Base-by-base conservation (phyloP, 92 coral and sea anemone species). In the Actinernus sp. region DNA sequence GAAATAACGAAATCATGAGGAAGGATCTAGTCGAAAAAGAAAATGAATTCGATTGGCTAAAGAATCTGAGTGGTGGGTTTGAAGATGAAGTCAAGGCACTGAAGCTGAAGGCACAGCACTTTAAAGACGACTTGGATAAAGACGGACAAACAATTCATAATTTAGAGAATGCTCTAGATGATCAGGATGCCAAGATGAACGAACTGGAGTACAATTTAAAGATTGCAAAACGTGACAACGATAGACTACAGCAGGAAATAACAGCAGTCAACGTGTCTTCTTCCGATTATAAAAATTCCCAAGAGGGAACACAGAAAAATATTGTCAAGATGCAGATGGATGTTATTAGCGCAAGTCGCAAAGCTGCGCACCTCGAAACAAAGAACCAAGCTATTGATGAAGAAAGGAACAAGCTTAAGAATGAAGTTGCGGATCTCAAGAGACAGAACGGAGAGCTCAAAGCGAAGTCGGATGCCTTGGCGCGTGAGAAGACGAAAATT, bases 321-420 rank as follows among this genome's bases (percentile, higher is more conserved):
- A 58, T 91, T 8, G 98, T 91, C 27, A 94, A 83, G 53, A 41
- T 86, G 36, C 95, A 87, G 45, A 83, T 80, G 78, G 98, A 91
- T 26, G 62, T 91, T 47, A 78, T 94, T 30, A 46, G 82, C 28
- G 83, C 91, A 20, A 87, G 66, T 59, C 93, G 90, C 54, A 87
- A 69, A 59, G 63, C 73, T 14, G 82, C 95, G 10, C 93, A 78
- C 58, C 65, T 80, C 37, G 92, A 91, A 58, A 79, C 97, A n/a
- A 81, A 84, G 25, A 85, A 87, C 55, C 78, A 81, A 29, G 88
- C 94, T 45, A 56, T 86, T 8, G 88, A 72, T 26, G 93, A 94
- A 60, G 98, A 94, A 55, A 58, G 91, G 55, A 83, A 91, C 46
- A 88, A 85, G 26, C 73, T 94, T 23, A 90, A 86, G 80, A 70